These are phyloP conservation scores for Cynodonichthys magdalenae DNA, from an alignment of 2,797 vertebrate species.

Conservation along the genomic window DNA sequence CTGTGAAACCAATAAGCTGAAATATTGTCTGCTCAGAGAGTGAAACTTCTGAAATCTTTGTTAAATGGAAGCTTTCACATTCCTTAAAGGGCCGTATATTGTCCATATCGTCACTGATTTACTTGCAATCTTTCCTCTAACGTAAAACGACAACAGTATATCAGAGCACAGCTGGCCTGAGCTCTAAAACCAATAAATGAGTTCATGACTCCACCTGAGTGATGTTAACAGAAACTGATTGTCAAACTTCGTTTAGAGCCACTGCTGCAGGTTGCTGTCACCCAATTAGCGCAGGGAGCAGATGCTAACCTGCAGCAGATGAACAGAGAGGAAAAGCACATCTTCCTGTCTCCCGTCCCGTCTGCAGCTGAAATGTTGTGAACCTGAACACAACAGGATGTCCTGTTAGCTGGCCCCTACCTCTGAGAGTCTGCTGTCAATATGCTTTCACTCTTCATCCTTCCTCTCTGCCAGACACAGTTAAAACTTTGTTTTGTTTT, in stretches of 20 bases:
- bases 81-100: too few species aligned
- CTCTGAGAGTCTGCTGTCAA: constrained; percentile 32
- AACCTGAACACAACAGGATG: constrained; percentile 57
- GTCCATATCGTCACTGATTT: too few species aligned
- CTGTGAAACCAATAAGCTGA: too few species aligned
- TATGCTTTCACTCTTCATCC: constrained; percentile 36
- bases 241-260: constrained; percentile 44
- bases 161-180: too few species aligned
- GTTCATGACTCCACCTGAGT: constrained; percentile 19
- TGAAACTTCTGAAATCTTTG: too few species aligned
- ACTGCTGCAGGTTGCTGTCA: constrained; percentile 42
- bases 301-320: constrained; percentile 28
- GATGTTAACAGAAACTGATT: constrained; percentile 9
- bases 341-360: constrained; percentile 41
- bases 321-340: constrained; percentile 27
- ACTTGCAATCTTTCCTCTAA: too few species aligned
- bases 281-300: constrained; percentile 36
- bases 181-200: too few species aligned
- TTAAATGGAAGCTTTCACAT: too few species aligned
- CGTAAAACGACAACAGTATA: too few species aligned
- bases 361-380: constrained; percentile 37
- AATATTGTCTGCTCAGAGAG: too few species aligned
- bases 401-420: constrained; percentile 53
- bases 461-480: constrained; percentile 10
- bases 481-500: constrained; percentile 17